Evolutionary conservation across 2,113 vertebrate species (phyloP).

Genomic region (Clupea harengus): DNA sequence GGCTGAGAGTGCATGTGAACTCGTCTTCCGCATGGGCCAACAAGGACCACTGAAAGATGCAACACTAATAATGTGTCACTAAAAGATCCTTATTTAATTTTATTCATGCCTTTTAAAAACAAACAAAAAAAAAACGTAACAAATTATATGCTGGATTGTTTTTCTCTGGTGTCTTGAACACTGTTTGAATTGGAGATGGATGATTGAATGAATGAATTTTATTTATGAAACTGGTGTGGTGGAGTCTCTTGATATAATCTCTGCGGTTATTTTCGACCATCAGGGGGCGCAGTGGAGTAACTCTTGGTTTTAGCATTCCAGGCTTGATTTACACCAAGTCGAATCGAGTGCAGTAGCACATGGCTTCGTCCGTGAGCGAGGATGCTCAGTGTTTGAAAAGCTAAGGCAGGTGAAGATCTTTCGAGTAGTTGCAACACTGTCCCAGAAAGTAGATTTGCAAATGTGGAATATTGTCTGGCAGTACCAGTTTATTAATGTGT

Average conservation of each 20-base stretch:
- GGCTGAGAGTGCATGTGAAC: neutral
- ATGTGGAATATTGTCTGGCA: too few relatives aligned
- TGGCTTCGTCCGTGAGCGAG: neutral
- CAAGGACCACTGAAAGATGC: slow-evolving; percentile 45
- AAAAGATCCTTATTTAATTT: slow-evolving; percentile 27
- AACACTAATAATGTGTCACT: slow-evolving; percentile 46
- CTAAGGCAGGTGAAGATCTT: neutral
- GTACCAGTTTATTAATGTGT: too few relatives aligned
- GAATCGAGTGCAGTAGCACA: slow-evolving; percentile 6
- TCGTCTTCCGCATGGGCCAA: slow-evolving; percentile 46
- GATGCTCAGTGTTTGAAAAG: neutral
- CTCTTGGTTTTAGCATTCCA: neutral
- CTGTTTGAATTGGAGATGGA: slow-evolving; percentile 49
- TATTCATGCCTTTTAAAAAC: neutral
- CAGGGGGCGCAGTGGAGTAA: neutral
- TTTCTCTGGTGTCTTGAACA: slow-evolving; percentile 59
- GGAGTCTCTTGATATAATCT: neutral
- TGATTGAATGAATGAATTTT: slow-evolving; percentile 6
- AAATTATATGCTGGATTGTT: slow-evolving; percentile 45
- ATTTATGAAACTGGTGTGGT: slow-evolving; percentile 6
- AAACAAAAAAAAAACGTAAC: too few relatives aligned
- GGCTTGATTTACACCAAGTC: slow-evolving; percentile 37
- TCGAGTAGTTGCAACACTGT: slow-evolving; percentile 2
- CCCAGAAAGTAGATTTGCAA: slow-evolving; percentile 24
- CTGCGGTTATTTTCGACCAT: neutral